phyloP scores from a whole-genome alignment of 1,140 invertebrate species.

The Onthophagus taurus region DNA sequence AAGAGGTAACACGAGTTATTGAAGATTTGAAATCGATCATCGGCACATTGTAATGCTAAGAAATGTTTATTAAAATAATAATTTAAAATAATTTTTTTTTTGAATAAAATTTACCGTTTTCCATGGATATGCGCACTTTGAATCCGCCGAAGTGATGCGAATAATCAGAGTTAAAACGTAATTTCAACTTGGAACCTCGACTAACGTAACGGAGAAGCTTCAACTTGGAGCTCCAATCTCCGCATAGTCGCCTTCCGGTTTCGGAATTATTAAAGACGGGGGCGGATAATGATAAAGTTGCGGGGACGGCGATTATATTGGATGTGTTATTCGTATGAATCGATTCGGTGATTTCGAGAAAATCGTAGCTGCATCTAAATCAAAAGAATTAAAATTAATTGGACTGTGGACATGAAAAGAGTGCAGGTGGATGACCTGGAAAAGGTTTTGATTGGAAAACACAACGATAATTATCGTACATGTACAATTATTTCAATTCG shows the following conservation, averaged over 20 bases:
- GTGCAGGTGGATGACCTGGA: too few species aligned
- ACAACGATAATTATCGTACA: too few species aligned
- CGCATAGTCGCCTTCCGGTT: constrained; percentile 47
- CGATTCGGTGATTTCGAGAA: constrained; percentile 50
- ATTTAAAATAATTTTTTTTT: background rate
- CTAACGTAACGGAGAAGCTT: constrained; percentile 59
- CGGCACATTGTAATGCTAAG: constrained; percentile 48
- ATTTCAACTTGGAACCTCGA: constrained; percentile 41
- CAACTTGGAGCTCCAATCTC: constrained; percentile 61
- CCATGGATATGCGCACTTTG: constrained; percentile 52
- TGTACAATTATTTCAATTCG: too few species aligned
- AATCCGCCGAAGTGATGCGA: constrained; percentile 62
- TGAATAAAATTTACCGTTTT: constrained; percentile 51
- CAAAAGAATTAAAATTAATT: too few species aligned
- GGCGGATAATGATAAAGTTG: background rate
- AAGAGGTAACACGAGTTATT: constrained; percentile 61
- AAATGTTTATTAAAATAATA: background rate
- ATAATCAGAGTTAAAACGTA: constrained; percentile 61
- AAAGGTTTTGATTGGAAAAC: too few species aligned
- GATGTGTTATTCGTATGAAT: too few species aligned
- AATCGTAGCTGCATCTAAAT: constrained; percentile 62
- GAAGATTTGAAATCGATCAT: constrained; percentile 53
- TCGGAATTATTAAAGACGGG: constrained; percentile 20
- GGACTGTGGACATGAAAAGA: too few species aligned
- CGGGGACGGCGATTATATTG: too few species aligned